Evolutionary conservation across 2,797 vertebrate species (phyloP), one percentile per base, ranked within the genome.

Genomic region (Malacoctenus gilli): DNA sequence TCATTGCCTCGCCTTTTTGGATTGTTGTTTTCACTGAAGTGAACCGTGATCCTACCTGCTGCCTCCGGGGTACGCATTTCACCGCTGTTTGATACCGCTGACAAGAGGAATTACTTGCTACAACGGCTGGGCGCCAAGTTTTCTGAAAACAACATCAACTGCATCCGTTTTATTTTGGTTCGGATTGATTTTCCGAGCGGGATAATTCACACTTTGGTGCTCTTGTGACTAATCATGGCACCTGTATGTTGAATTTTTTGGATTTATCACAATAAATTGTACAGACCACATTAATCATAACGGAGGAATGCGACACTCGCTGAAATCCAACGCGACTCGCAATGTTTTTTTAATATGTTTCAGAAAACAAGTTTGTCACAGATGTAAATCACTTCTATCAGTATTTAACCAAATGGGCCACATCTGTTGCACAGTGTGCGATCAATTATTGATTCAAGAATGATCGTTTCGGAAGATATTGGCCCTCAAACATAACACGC

Each of bases 331-430:
- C 14, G 5, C 28, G 14, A 13, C 15, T 52, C 15, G 47, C 0
- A 36, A 30, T 68, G 34, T 42, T 21, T 39, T 49, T 58, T 39
- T 66, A 42, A 38, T 30, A 42, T n/a, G 18, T 28, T 59, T 38
- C 36, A 15, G 32, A 52, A 28, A 41, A 39, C 12, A 53, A 4
- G n/a, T 36, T 0, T 30, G 31, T 12, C 16, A 20, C 42, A 6
- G 25, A 14, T 4, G 28, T 8, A 34, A 23, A 49, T 23, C 19
- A 6, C 4, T 6, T 8, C 6, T 19, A 9, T 10, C 23, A 42
- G 13, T 8, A 0, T 30, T 22, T 14, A 2, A 12, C 2, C 30
- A 5, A 11, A 35, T 13, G 37, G 19, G 16, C 9, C 9, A n/a
- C n/a, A n/a, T n/a, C n/a, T n/a, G n/a, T n/a, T n/a, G n/a, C n/a